Evolutionary conservation across 2,797 vertebrate genomes (phyloP).

Genomic region (Enteromius thamalakanensis): DNA sequence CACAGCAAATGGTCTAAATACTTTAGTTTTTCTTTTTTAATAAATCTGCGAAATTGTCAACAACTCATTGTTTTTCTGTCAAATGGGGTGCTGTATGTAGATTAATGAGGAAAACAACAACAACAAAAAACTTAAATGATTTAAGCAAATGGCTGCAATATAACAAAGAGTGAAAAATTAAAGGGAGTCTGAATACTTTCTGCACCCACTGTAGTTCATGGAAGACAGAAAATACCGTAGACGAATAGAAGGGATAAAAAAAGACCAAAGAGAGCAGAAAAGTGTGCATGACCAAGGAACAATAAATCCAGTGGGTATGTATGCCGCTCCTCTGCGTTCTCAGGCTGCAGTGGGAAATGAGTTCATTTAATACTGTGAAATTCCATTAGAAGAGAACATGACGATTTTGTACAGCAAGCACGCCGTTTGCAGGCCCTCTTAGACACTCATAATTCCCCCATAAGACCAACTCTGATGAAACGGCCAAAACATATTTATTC

Average conservation of each 20-base stretch:
- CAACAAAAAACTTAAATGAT: no score
- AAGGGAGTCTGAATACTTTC: no score
- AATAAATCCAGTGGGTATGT: slow-evolving; percentile 40
- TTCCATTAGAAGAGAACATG: slow-evolving; percentile 57
- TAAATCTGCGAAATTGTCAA: no score
- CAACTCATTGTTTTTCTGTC: no score
- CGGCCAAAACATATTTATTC: slow-evolving; percentile 54
- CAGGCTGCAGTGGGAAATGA: slow-evolving; percentile 51
- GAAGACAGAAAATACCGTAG: neutral
- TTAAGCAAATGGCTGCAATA: no score
- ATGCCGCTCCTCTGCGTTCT: slow-evolving; percentile 39
- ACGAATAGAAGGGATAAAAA: slow-evolving; percentile 25
- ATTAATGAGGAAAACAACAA: no score
- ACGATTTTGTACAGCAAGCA: slow-evolving; percentile 40
- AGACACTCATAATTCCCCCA: slow-evolving; percentile 38
- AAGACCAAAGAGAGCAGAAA: slow-evolving; percentile 18
- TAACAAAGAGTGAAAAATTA: no score
- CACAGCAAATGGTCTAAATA: no score
- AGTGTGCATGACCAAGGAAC: slow-evolving; percentile 34
- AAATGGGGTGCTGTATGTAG: no score
- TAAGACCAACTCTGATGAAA: slow-evolving; percentile 49
- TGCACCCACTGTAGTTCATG: neutral
- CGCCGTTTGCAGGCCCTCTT: slow-evolving; percentile 13
- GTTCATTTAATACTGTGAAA: slow-evolving; percentile 61
- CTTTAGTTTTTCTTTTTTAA: no score